A percentile compares a stretch with the other conserved stretches of the same genome.
These are phyloP conservation scores for Lucilia sericata DNA, from an alignment of 1,140 invertebrate species.

Conservation along the genomic window DNA sequence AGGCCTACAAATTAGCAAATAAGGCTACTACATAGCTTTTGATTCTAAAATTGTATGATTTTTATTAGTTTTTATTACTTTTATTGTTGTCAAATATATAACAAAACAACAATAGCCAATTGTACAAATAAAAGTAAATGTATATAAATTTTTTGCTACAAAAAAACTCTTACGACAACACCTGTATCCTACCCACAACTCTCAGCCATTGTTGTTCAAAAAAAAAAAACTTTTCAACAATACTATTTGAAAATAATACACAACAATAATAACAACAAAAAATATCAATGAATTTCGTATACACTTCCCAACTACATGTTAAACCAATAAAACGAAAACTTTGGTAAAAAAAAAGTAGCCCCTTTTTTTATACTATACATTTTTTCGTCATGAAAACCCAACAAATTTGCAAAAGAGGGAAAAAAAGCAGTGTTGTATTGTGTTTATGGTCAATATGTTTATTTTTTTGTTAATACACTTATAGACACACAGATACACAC, in stretches of 20 bases:
- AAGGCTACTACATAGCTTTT: background rate
- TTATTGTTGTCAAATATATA: too few species aligned
- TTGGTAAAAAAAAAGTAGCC: background rate
- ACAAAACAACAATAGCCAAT: background rate
- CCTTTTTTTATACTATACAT: background rate
- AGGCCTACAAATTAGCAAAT: background rate
- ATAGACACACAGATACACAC: slow-evolving; percentile 43
- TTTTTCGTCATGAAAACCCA: slow-evolving; percentile 35
- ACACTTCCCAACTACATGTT: background rate
- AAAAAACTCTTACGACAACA: background rate
- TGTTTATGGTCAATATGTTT: slow-evolving; percentile 40
- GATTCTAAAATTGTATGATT: background rate
- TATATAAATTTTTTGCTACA: background rate
- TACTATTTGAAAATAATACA: background rate
- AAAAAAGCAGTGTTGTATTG: slow-evolving; percentile 21
- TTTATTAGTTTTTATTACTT: background rate
- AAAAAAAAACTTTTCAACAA: slow-evolving; percentile 1
- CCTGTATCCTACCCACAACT: background rate
- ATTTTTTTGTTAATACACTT: slow-evolving; percentile 40
- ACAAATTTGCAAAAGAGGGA: slow-evolving; percentile 30
- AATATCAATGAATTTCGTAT: slow-evolving; percentile 33
- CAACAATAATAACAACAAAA: background rate
- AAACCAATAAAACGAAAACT: slow-evolving; percentile 31
- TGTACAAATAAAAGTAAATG: background rate
- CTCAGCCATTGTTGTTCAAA: background rate